Base-by-base conservation (phyloP, 2,113 vertebrate genomes). In the Petroica traversi region DNA sequence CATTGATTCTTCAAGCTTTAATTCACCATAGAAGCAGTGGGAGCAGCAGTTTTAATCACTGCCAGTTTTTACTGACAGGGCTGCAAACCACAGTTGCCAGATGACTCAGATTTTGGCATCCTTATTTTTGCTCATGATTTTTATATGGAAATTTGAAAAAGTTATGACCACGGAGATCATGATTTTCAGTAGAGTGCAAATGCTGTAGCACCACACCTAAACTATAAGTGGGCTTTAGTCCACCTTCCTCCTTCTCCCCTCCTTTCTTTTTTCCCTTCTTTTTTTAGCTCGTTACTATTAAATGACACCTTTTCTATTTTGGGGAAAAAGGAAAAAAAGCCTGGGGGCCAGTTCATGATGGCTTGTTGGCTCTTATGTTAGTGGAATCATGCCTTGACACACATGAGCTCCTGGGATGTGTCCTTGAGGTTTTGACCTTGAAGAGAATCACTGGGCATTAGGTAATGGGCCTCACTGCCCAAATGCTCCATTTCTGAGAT, bases 131-230 rank as follows among this genome's bases (percentile, higher is more conserved):
- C 52, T 97, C 58, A 34, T 83, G 66, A 55, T 79, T 95, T 96
- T 97, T 97, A 96, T 93, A 93, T 95, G 79, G 79, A 96, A 89
- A 93, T 97, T 91, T 89, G 24, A 93, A 97, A 86, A 77, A 93
- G 58, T 41, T 90, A 54, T 88, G 58, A 82, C 88, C 62, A 86
- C 67, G 93, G 80, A 95, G 90, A 94, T 95, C 48, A 88, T 97
- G 90, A 92, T 86, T 96, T 96, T 88, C 61, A 93, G 62, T 84
- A 41, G 79, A 89, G 95, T 81, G 49, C 78, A 93, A 94, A 62
- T 67, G 31, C 40, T 89, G 24, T 48, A 75, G 85, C 84, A 79
- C 93, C 89, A 94, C 93, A 86, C 96, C 89, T 97, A 94, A 96
- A 92, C 61, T 75, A 68, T 69, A 83, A 90, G 59, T 13, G 18